Base-by-base conservation (phyloP, 2,888 invertebrate genomes). In the Melolontha melolontha region DNA sequence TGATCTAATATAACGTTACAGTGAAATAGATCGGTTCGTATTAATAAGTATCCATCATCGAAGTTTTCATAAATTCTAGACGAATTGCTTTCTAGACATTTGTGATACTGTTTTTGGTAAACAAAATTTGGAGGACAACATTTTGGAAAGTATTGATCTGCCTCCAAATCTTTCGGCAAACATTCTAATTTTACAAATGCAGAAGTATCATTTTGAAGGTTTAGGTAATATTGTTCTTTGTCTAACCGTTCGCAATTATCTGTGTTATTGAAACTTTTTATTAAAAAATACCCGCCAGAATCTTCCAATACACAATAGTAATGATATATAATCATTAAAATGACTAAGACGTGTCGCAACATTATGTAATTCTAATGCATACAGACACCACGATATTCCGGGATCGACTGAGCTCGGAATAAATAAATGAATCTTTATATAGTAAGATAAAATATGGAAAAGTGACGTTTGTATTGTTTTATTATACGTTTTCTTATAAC, bases 111-210 rank as follows among this genome's bases (percentile, higher is more conserved):
- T 47, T 11, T 42, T 62, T 62, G 44, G 16, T 62, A 62, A 17
- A 47, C 34, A 39, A 34, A 47, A 62, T 62, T 34, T 47, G 59
- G 59, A 14, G 59, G 59, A 47, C 59, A 62, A 47, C 59, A 62
- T 49, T 62, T 62, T 10, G 59, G 34, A 47, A 62, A 62, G 12
- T 59, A 59, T 8, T 8, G 5, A 10, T 49, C 16, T 6, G 14
- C 11, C 16, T 14, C 5, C 11, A 62, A 49, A 34, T 10, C 11
- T 34, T 47, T 47, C 11, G 59, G 29, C 27, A 47, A 34, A 39
- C 59, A 62, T 29, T 29, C 49, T 17, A 62, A 34, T 34, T 62
- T 49, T 47, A 12, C 14, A 47, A 47, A 47, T 22, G 47, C 10
- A 4, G 44, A 47, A 34, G 10, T 62, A 40, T 55, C 16, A 39